Evolutionary conservation across 1,140 invertebrate genomes (phyloP), one percentile per base, ranked within the genome.

Genomic region (Diabrotica virgifera): DNA sequence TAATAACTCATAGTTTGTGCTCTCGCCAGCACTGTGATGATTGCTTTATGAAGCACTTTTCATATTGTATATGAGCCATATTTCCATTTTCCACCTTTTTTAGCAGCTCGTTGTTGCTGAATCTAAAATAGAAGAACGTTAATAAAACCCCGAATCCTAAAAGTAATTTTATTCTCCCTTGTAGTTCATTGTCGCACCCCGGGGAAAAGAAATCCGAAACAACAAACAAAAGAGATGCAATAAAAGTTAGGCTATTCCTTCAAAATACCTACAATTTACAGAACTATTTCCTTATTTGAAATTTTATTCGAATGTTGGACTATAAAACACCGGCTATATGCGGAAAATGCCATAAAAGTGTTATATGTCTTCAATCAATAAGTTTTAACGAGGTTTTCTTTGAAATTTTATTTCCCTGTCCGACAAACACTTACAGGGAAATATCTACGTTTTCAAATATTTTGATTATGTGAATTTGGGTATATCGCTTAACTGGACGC

Each of bases 241-340:
- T 24, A 24, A 52, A 52, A 52, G 14, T 14, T 14, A 14, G n/a
- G 51, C n/a, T 52, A 12, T 12, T 52, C n/a, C 51, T 12, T 52
- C n/a, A 14, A 52, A 52, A 52, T 14, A 52, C 51, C n/a, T 12
- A 52, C 51, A 52, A 52, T 52, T 14, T 52, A 52, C 51, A 12
- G 51, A 52, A 52, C 51, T 52, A 12, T 52, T 52, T 14, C n/a
- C n/a, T 52, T 52, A 52, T 52, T 6, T 11, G 51, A 52, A n/a
- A 52, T 52, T 24, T 52, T 52, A 52, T 52, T 52, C n/a, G n/a
- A n/a, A 14, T 52, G n/a, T n/a, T 10, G 7, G 51, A 11, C 51
- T 52, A 52, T 52, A 52, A 52, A 52, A 52, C 5, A 52, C 51
- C n/a, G 51, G 51, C 51, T 12, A 52, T 52, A 52, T 52, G n/a